Conservation (phyloP, 53 echinoderm and acorn worm genomes). For the Glandiceps talaboti region DNA sequence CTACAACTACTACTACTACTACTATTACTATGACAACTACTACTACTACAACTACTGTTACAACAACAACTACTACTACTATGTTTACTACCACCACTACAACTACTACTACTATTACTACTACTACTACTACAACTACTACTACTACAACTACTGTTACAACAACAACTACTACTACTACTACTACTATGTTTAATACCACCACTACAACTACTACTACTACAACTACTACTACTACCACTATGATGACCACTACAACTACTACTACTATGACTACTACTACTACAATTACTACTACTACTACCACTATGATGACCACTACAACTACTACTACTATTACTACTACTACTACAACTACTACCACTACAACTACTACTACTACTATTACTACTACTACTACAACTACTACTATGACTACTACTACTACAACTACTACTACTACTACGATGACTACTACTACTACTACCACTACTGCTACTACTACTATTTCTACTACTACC, state of each 20-base stretch:
- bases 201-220: no score
- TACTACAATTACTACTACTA: no score
- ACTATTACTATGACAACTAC: no score
- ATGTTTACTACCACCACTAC: slow-evolving; percentile 6
- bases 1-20: slow-evolving; percentile 12
- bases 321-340: slow-evolving; percentile 11
- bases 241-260: slow-evolving; percentile 6
- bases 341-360: slow-evolving; percentile 13
- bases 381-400: slow-evolving; percentile 12
- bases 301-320: not conserved
- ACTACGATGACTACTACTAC: no score
- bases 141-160: slow-evolving; percentile 9
- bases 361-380: slow-evolving; percentile 9
- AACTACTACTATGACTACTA: no score
- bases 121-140: no score
- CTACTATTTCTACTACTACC: no score
- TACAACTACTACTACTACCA: slow-evolving; percentile 11
- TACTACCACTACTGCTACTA: slow-evolving; percentile 11
- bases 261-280: no score
- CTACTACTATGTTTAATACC: no score
- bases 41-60: no score
- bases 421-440: no score
- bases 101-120: slow-evolving; percentile 11
- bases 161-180: slow-evolving; percentile 9
- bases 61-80: no score